Conservation (phyloP, 2,888 invertebrate species). For the Electrophaes corylata region DNA sequence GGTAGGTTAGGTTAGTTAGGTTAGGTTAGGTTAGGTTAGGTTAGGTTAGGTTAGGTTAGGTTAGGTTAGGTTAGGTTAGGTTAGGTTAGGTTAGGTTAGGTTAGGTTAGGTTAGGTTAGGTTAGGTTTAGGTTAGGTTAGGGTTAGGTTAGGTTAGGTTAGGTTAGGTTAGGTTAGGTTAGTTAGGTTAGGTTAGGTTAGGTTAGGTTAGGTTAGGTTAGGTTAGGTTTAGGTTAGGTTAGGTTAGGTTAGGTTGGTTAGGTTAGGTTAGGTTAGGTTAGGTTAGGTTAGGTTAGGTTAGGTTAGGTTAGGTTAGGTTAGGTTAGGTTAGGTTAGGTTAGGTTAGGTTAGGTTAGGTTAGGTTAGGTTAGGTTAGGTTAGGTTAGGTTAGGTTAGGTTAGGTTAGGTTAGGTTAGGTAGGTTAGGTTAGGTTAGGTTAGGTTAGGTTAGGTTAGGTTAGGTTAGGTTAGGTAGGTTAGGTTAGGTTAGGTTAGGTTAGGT, state of each 20-base stretch:
- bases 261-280: conserved; percentile 22
- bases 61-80: too few species aligned
- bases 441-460: neutral
- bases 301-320: conserved; percentile 27
- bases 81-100: too few species aligned
- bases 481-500: too few species aligned
- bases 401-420: conserved; percentile 17
- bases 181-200: conserved; percentile 21
- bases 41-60: too few species aligned
- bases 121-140: too few species aligned
- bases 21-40: too few species aligned
- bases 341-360: conserved; percentile 32
- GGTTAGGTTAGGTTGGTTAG: conserved; percentile 23
- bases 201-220: conserved; percentile 30
- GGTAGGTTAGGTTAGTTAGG: too few species aligned
- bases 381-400: conserved; percentile 22
- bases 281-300: conserved; percentile 30
- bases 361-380: conserved; percentile 28
- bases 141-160: too few species aligned
- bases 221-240: conserved; percentile 30
- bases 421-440: neutral
- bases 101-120: too few species aligned
- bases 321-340: conserved; percentile 32
- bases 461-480: too few species aligned
- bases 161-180: too few species aligned